Conservation (phyloP, 1,140 invertebrate species). For the Triops cancriformis region DNA sequence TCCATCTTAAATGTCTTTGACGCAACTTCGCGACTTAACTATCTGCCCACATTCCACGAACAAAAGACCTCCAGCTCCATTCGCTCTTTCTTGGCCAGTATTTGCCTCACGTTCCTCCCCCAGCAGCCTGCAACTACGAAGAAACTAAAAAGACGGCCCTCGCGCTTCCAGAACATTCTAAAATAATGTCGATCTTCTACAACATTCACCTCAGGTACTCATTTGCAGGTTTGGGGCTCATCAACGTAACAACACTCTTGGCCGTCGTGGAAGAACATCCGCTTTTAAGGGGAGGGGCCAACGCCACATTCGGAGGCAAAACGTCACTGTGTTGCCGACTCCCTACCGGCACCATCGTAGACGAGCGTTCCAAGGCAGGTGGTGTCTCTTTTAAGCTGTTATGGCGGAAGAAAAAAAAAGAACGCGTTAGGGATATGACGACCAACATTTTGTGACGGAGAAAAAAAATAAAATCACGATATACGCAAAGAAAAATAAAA, state of each 20-base stretch:
- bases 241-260: neutral
- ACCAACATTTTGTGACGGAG: too few species aligned
- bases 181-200: neutral
- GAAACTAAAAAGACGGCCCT: too few species aligned
- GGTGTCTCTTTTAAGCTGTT: slow-evolving; percentile 2
- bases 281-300: neutral
- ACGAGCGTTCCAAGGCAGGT: neutral
- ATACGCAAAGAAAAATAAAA: neutral
- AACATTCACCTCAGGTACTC: neutral
- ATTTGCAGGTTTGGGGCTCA: neutral
- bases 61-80: too few species aligned
- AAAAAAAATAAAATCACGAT: neutral
- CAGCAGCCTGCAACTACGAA: too few species aligned
- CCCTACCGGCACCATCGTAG: neutral
- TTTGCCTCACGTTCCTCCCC: too few species aligned
- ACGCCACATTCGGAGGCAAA: neutral
- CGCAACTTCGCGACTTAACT: too few species aligned
- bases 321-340: neutral
- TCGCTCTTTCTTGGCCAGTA: too few species aligned
- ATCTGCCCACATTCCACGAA: too few species aligned
- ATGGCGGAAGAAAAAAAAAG: neutral
- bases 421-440: neutral
- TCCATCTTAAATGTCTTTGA: too few species aligned
- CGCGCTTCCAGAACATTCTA: too few species aligned
- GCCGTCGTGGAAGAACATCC: neutral